Conservation (phyloP, 2,797 vertebrate genomes). For the Phalloptychus januarius region DNA sequence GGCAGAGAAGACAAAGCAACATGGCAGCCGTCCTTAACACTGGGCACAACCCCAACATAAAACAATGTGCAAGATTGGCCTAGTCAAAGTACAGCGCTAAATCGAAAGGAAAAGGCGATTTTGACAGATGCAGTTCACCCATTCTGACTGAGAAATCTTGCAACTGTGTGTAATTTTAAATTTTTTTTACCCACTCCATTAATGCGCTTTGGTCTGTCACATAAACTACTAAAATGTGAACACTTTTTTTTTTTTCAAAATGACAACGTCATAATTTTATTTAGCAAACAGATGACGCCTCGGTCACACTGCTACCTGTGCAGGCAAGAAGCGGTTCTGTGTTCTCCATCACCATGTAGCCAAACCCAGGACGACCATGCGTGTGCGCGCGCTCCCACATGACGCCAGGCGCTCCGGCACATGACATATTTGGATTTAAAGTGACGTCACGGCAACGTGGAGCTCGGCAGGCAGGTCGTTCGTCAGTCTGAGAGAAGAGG, state of each 20-base stretch:
- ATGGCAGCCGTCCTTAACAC: background rate
- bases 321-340: background rate
- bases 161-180: background rate
- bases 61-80: background rate
- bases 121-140: background rate
- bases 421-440: slow-evolving; percentile 78
- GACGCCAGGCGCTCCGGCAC: slow-evolving; percentile 44
- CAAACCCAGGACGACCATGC: slow-evolving; percentile 21
- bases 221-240: background rate
- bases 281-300: background rate
- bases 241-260: background rate
- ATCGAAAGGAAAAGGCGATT: background rate
- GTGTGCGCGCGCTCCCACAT: slow-evolving; percentile 28
- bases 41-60: background rate
- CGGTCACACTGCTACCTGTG: background rate
- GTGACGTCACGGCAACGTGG: slow-evolving; percentile 81
- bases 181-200: background rate
- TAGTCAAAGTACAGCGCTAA: background rate
- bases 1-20: background rate
- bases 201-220: background rate
- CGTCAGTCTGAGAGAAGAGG: slow-evolving; percentile 74
- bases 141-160: background rate
- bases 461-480: slow-evolving; percentile 76
- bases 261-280: background rate
- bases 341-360: slow-evolving; percentile 1